Base-by-base conservation (phyloP, 2,888 invertebrate genomes). In the Boloria euphrosyne region DNA sequence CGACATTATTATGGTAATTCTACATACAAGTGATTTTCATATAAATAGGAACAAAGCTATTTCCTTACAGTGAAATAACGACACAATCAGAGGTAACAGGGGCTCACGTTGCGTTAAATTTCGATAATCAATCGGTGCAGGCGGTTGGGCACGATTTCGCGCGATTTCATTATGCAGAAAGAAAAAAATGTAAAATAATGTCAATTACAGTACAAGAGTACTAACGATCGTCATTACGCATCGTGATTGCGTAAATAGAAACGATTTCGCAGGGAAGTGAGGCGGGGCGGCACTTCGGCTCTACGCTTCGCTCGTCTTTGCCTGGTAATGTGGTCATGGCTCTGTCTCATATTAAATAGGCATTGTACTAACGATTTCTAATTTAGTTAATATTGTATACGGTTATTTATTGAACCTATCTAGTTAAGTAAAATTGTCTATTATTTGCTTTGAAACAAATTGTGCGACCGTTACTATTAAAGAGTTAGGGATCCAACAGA, bases 171-270 rank as follows among this genome's bases (percentile, higher is more conserved):
- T 89, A 87, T 76, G 77, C 79, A 79, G 77, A 76, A 81, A 83
- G 80, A 86, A 74, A 71, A 84, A 79, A 78, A 83, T 78, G 90
- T 82, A 90, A 90, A 90, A 90, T 90, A 88, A 91, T 89, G 87
- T 86, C 90, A 91, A 92, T 91, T 90, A 90, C 89, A 78, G 80
- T 80, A 81, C 84, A 83, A 77, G 75, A 82, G 84, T 80, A 81
- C 84, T 88, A 87, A 89, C 85, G 82, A 88, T 87, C 80, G 83
- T 87, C 88, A 90, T 91, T 91, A 91, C 87, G 88, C 86, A 86
- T 86, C 81, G 82, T 88, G 86, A 88, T 90, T 89, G 85, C 89
- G 87, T 86, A 88, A 88, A 88, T 84, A 86, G 84, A 78, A 80
- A 81, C 83, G 82, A 84, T 89, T 88, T 85, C 78, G 77, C 78